Percentiles rank a stretch among this genome's conserved stretches.
Evolutionary conservation across 2,113 vertebrate genomes (phyloP).

Genomic region (Bettongia penicillata): DNA sequence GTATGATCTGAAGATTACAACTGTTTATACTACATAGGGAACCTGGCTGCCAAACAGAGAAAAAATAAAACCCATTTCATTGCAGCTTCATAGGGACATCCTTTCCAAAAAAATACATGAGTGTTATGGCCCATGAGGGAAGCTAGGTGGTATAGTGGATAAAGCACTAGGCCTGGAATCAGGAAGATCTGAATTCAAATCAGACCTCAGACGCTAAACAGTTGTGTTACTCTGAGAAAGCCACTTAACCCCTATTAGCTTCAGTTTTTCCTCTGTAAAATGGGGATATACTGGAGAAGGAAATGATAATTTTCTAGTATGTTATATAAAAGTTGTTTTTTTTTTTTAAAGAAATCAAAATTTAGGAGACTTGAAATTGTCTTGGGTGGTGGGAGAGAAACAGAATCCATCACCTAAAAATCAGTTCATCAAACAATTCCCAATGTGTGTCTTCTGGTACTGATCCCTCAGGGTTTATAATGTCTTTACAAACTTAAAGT

Average conservation of each 20-base stretch:
- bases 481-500: background rate
- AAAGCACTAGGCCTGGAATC: background rate
- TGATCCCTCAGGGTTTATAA: background rate
- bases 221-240: background rate
- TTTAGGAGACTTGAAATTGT: too few relatives aligned
- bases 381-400: too few relatives aligned
- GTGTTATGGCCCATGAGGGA: background rate
- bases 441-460: background rate
- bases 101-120: slow-evolving; percentile 32
- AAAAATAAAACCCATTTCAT: slow-evolving; percentile 50
- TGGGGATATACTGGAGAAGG: background rate
- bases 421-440: background rate
- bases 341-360: too few relatives aligned
- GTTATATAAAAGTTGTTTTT: too few relatives aligned
- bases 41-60: background rate
- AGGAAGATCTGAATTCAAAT: background rate
- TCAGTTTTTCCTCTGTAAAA: background rate
- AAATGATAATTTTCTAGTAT: background rate
- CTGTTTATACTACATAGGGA: slow-evolving; percentile 2
- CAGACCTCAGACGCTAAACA: background rate
- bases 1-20: background rate
- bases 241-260: background rate
- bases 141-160: background rate
- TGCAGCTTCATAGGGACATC: slow-evolving; percentile 60
- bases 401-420: background rate